Evolutionary conservation across 2,113 vertebrate species (phyloP).

Genomic region (Aviceda subcristata): DNA sequence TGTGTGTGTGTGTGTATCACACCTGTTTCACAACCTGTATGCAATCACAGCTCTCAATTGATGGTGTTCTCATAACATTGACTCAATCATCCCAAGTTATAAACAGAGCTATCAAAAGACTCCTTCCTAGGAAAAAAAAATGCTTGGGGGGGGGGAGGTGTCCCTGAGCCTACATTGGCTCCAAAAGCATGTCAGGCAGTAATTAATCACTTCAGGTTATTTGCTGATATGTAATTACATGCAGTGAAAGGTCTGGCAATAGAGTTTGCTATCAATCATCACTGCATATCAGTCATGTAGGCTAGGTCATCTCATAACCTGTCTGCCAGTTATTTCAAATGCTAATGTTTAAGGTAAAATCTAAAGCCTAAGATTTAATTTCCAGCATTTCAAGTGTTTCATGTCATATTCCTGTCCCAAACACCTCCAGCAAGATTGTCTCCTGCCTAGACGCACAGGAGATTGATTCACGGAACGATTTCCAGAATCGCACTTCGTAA

Average conservation of each 20-base stretch:
- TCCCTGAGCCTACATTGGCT: not conserved
- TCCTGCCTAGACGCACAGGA: not conserved
- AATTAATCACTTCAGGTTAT: not conserved
- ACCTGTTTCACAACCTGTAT: not conserved
- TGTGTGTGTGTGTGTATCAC: not conserved
- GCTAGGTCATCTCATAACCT: not conserved
- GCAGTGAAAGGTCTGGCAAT: not conserved
- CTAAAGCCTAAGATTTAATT: not conserved
- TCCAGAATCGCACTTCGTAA: not conserved
- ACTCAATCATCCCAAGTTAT: not conserved
- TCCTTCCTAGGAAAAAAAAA: not conserved
- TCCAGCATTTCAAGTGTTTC: not conserved
- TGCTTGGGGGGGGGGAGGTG: not conserved
- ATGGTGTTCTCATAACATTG: not conserved
- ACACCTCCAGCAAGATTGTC: not conserved
- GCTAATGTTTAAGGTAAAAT: not conserved
- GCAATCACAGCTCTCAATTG: not conserved
- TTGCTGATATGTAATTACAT: not conserved
- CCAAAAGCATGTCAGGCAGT: not conserved
- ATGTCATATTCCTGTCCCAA: not conserved
- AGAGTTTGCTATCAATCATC: not conserved
- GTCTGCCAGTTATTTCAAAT: not conserved
- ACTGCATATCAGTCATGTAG: not conserved
- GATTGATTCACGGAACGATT: rapidly evolving
- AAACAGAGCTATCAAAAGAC: not conserved